Evolutionary conservation across 2,888 invertebrate genomes (phyloP).

Genomic region (Ischnura elegans): DNA sequence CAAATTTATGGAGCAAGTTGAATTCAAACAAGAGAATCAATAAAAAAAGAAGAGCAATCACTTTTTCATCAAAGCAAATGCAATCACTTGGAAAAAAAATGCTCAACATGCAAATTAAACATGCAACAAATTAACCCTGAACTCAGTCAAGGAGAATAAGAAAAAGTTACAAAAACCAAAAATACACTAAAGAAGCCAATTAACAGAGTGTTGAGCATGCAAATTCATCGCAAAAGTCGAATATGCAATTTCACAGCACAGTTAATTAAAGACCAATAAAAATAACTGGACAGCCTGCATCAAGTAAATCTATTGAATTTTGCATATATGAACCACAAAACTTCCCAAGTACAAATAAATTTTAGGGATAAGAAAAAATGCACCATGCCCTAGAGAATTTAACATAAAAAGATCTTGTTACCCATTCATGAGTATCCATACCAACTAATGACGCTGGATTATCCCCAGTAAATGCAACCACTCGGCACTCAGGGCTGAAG

Average conservation of each 20-base stretch:
- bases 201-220: not conserved
- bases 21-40: not conserved
- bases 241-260: too few relatives aligned
- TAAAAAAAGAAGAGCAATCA: not conserved
- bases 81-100: not conserved
- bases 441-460: constrained; percentile 94
- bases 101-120: not conserved
- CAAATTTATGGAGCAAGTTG: constrained; percentile 30
- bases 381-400: not conserved
- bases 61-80: not conserved
- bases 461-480: constrained; percentile 96
- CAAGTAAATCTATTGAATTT: too few relatives aligned
- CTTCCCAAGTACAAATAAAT: too few relatives aligned
- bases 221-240: not conserved
- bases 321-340: too few relatives aligned
- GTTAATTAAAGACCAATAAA: too few relatives aligned
- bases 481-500: constrained; percentile 88
- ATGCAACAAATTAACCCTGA: not conserved
- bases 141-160: not conserved
- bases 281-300: too few relatives aligned
- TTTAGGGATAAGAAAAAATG: too few relatives aligned
- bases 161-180: not conserved
- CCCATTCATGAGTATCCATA: too few relatives aligned
- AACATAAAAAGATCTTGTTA: too few relatives aligned
- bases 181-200: not conserved